phyloP scores from a whole-genome alignment of 2,113 vertebrate genomes.

The Triplophysa rosa region DNA sequence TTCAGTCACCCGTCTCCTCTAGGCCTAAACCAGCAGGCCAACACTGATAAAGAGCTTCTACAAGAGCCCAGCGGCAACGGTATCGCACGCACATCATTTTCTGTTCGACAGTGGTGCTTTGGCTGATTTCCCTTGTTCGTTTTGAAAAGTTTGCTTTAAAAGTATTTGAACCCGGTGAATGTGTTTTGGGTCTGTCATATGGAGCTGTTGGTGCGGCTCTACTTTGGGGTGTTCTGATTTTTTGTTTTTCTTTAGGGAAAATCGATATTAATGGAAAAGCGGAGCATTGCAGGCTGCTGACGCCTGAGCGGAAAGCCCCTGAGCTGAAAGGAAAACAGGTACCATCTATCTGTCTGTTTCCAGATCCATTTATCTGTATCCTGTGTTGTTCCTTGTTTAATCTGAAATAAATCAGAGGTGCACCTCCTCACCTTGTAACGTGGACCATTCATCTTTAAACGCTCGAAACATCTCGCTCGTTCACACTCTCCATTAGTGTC shows the following conservation, averaged over 20 bases:
- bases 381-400: background rate
- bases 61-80: slow-evolving; percentile 87
- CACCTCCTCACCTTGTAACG: slow-evolving; percentile 5
- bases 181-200: background rate
- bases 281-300: slow-evolving; percentile 88
- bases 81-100: slow-evolving; percentile 48
- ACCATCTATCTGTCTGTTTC: background rate
- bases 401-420: slow-evolving; percentile 5
- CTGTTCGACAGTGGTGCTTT: background rate
- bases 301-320: slow-evolving; percentile 87
- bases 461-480: background rate
- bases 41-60: slow-evolving; percentile 88
- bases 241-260: slow-evolving; percentile 79
- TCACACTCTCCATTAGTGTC: background rate
- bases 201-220: background rate
- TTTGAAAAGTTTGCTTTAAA: background rate
- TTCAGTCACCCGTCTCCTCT: slow-evolving; percentile 89
- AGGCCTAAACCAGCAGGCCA: slow-evolving; percentile 82
- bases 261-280: slow-evolving; percentile 82
- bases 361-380: background rate
- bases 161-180: background rate
- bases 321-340: slow-evolving; percentile 86
- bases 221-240: slow-evolving; percentile 22
- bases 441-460: background rate
- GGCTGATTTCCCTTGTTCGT: background rate